These are phyloP conservation scores for Xestia ashworthii DNA, from an alignment of 2,888 invertebrate genomes.

Conservation along the genomic window DNA sequence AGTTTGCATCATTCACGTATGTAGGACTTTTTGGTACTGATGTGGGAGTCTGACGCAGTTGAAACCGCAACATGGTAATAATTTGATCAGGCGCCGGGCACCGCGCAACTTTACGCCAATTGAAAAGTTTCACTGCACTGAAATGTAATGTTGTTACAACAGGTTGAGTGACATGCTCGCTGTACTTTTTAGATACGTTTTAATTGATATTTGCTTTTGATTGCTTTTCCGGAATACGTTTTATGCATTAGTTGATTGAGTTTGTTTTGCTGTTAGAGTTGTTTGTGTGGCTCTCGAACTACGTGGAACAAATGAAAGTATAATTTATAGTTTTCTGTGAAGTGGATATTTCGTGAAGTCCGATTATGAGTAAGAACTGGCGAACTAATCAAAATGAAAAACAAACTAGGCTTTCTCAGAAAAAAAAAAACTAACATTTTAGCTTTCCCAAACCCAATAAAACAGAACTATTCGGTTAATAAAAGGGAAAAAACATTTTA, in stretches of 20 bases:
- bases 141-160: conserved; percentile 76
- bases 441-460: not conserved
- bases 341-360: not conserved
- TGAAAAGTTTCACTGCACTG: conserved; percentile 83
- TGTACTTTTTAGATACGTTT: conserved; percentile 68
- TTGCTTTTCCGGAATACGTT: conserved; percentile 40
- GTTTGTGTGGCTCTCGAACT: conserved; percentile 11
- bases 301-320: not conserved
- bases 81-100: conserved; percentile 87
- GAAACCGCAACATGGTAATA: conserved; percentile 87
- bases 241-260: conserved; percentile 53
- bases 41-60: conserved; percentile 77
- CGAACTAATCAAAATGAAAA: not conserved
- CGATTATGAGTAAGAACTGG: not conserved
- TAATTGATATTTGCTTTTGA: conserved; percentile 66
- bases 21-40: conserved; percentile 73
- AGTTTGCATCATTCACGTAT: conserved; percentile 58
- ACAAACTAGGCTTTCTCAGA: not conserved
- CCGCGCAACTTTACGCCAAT: conserved; percentile 85
- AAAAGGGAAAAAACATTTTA: conserved; percentile 5
- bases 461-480: not conserved
- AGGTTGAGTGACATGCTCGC: conserved; percentile 71
- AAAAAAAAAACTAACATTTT: not conserved
- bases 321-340: not conserved
- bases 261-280: conserved; percentile 30